These are phyloP conservation scores for Heliconius hermathena DNA, from an alignment of 1,140 invertebrate genomes.

Conservation along the genomic window DNA sequence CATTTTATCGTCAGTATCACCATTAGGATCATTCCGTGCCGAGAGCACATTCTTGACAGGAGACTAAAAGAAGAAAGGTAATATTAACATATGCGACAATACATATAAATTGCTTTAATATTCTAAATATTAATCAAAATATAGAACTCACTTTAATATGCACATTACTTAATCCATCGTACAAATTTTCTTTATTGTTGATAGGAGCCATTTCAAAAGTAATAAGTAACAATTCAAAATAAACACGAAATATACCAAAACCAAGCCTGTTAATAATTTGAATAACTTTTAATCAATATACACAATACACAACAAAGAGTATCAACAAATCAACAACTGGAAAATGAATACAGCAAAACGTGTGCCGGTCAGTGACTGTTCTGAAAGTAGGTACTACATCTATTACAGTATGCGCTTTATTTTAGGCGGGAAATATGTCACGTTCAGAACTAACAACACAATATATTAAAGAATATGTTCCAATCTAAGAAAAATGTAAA, in stretches of 20 bases:
- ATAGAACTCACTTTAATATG: slow-evolving; percentile 57
- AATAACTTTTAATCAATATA: background rate
- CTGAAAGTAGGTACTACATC: background rate
- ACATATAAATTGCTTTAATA: slow-evolving; percentile 8
- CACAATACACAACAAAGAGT: background rate
- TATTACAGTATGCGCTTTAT: background rate
- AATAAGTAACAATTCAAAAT: background rate
- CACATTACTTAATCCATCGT: slow-evolving; percentile 60
- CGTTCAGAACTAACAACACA: slow-evolving; percentile 32
- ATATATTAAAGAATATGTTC: background rate
- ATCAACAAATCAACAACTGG: background rate
- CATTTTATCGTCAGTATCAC: slow-evolving; percentile 55
- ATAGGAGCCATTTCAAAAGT: slow-evolving; percentile 51
- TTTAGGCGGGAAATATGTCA: slow-evolving; percentile 40
- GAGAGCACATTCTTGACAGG: slow-evolving; percentile 66
- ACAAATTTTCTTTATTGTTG: slow-evolving; percentile 65
- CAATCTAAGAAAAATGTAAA: background rate
- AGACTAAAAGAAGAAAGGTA: slow-evolving; percentile 50
- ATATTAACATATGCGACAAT: slow-evolving; percentile 14
- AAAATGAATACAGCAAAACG: background rate
- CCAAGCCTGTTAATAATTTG: background rate
- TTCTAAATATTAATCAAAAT: slow-evolving; percentile 28
- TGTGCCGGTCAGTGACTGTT: background rate
- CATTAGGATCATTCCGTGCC: slow-evolving; percentile 51
- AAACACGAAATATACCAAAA: background rate